Base-by-base conservation (phyloP, 2,888 invertebrate species). In the Melinaea menophilus region DNA sequence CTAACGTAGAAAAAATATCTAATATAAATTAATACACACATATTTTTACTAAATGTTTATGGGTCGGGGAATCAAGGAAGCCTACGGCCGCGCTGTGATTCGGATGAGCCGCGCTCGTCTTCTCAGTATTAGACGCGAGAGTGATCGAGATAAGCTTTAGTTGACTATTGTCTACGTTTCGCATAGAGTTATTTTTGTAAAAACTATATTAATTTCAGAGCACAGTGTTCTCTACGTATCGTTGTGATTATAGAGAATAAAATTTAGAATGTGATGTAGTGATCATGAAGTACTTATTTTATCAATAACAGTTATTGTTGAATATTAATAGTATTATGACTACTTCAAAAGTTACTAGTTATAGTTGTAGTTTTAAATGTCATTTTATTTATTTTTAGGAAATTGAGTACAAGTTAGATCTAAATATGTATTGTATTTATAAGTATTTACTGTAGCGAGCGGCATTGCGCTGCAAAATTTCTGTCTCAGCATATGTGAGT, bases 361-460 rank as follows among this genome's bases (percentile, higher is more conserved):
- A 79, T 77, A 79, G 72, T 70, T 73, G 72, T 70, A 62, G 67
- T 65, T 59, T 64, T 65, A 75, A 77, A 60, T 55, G 61, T 63
- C 61, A 59, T 65, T 82, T 75, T 85, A 86, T 86, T 87, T 86
- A 84, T 85, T 84, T 78, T 76, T 86, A 84, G 81, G 74, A 75
- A 75, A 81, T 77, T 75, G 80, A 86, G 87, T 87, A 87, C 88
- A 86, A 88, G 71, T 75, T 75, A 77, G 77, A 80, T 81, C 78
- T 75, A 73, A 77, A 69, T 69, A 60, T 56, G 62, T 56, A 65
- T 62, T 66, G 69, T 65, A 64, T 63, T 51, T 51, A 11, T 51
- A 31, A 51, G 31, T 31, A 51, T 11, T 51, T 11, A 31, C 51
- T 31, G 51, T 51, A 31, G 51, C 60, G 67, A 61, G 59, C 62